Evolutionary conservation across 2,888 invertebrate species (phyloP).

Genomic region (Cheilosia impressa): DNA sequence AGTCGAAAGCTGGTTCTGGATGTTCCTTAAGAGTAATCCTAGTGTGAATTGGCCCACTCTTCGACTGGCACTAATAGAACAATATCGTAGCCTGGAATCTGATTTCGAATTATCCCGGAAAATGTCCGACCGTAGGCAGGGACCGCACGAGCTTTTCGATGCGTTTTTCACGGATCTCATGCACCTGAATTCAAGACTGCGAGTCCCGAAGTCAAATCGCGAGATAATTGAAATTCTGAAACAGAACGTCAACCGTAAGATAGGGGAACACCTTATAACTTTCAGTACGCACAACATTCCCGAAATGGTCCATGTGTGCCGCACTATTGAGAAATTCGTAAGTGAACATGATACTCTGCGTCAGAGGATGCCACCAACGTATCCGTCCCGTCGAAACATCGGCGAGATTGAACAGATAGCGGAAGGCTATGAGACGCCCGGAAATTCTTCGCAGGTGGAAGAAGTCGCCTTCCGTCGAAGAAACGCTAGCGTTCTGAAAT

Average conservation of each 20-base stretch:
- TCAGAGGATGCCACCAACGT: too few relatives aligned
- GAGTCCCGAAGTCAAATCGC: not conserved
- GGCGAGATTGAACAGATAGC: too few relatives aligned
- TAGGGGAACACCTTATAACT: not conserved
- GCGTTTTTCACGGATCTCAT: not conserved
- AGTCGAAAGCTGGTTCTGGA: slow-evolving; percentile 12
- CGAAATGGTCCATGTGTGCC: too few relatives aligned
- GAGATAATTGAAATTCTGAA: not conserved
- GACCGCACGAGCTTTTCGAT: not conserved
- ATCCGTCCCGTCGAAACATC: too few relatives aligned
- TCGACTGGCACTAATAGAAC: not conserved
- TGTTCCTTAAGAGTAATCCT: not conserved
- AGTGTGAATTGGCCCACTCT: not conserved
- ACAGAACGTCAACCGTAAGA: not conserved
- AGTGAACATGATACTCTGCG: too few relatives aligned
- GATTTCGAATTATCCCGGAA: not conserved
- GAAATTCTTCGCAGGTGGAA: too few relatives aligned
- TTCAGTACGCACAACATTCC: too few relatives aligned
- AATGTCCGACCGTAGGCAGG: too few relatives aligned
- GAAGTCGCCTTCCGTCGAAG: too few relatives aligned
- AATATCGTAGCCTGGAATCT: not conserved
- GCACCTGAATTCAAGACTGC: not conserved
- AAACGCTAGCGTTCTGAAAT: too few relatives aligned
- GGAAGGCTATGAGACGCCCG: too few relatives aligned
- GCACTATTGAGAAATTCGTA: too few relatives aligned